Evolutionary conservation across 2,888 invertebrate species (phyloP).

Genomic region (Tipula unca): DNA sequence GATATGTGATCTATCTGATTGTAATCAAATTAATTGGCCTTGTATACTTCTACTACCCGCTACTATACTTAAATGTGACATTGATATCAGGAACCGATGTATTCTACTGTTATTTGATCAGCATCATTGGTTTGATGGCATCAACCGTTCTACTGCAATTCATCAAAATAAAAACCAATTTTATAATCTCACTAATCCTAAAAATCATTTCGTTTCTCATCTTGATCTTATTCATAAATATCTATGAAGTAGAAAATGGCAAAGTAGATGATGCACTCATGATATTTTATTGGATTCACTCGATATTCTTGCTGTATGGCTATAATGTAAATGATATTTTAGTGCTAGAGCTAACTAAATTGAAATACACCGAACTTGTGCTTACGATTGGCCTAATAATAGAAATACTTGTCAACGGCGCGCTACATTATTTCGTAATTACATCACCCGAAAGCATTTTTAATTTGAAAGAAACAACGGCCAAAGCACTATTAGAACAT

Average conservation of each 20-base stretch:
- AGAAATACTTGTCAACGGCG: neutral
- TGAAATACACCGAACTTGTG: neutral
- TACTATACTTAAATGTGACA: neutral
- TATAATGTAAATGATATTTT: neutral
- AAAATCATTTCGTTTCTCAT: neutral
- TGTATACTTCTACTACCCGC: neutral
- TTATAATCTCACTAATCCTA: neutral
- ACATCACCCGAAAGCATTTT: neutral
- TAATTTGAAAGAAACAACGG: neutral
- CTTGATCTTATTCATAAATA: neutral
- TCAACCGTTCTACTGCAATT: neutral
- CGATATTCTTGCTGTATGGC: neutral
- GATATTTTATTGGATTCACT: neutral
- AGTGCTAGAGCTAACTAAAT: neutral
- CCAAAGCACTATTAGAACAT: neutral
- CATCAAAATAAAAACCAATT: neutral
- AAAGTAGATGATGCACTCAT: neutral
- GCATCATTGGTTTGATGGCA: neutral
- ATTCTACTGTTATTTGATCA: neutral
- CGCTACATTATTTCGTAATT: neutral
- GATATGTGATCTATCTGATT: neutral
- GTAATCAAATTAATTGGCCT: neutral
- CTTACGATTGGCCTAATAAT: neutral
- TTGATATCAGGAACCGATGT: neutral
- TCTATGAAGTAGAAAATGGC: neutral